Base-by-base conservation (phyloP, 2,888 invertebrate genomes). In the Protodeltote pygarga region DNA sequence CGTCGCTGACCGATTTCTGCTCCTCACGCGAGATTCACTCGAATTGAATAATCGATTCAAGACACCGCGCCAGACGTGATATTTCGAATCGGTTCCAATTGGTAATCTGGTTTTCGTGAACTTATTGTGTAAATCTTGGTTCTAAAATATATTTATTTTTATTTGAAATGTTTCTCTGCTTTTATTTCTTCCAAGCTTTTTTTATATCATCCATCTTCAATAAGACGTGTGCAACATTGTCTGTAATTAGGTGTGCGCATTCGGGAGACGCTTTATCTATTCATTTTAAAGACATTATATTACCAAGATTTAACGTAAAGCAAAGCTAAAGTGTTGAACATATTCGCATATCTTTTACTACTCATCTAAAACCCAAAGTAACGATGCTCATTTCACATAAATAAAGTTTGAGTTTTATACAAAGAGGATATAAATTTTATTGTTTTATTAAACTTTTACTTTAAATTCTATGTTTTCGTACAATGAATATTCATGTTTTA, bases 1-100 rank as follows among this genome's bases (percentile, higher is more conserved):
- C 62, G 63, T 63, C 66, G 66, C 78, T 81, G 86, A 81, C 87
- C 89, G 86, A 83, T 77, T 85, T 79, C 71, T 71, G 77, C 72
- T 75, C 65, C 75, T 76, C 82, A 77, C 83, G 83, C 83, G 84
- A 83, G 79, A 82, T 74, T 83, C 80, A 77, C 85, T 77, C 74
- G 75, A 84, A 89, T 85, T 74, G 80, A 77, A 83, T 83, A 83
- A 87, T 87, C 85, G 84, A 87, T 87, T 82, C 73, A 63, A 69
- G 70, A 80, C 71, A 71, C 46, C 41, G 69, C 61, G 38, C 45
- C 50, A 48, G 58, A 65, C 59, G 54, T 57, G 46, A 55, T 65
- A 52, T 61, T 59, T 59, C 16, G 40, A 61, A 54, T 60, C 62
- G 55, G 33, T 52, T 58, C 29, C 41, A 54, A 59, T 55, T 42